Evolutionary conservation across 2,888 invertebrate genomes (phyloP), one percentile per base, ranked within the genome.

Genomic region (Osedax frankpressi): DNA sequence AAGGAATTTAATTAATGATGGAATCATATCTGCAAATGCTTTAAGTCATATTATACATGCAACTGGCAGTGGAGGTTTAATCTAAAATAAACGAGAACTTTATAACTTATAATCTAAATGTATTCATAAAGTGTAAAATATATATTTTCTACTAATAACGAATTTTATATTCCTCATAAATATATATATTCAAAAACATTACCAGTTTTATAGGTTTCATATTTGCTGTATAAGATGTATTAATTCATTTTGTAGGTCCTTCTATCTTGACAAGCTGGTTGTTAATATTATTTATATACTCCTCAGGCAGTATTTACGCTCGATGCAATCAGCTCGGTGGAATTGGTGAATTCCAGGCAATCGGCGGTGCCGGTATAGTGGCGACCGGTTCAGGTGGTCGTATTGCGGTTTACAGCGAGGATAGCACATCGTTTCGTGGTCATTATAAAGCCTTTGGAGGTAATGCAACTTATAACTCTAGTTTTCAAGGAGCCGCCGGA

Each of bases 41-140:
- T 77, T 11, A 11, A 19, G 19, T 44, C 6, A 44, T 44, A 19
- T 11, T 19, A 44, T 11, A 44, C 19, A 11, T 44, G 6, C 19
- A 44, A 44, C 44, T n/a, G 80, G 80, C 0, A 80, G 80, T 74
- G 80, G 80, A 11, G 80, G 80, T 3, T 80, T 79, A 74, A 77
- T 80, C 11, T 76, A 76, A 75, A 76, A 80, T 1, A 75, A 77
- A 44, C 44, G 6, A 44, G 44, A 44, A 44, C 6, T 11, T 11
- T 44, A 19, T 6, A 44, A 44, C 19, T 11, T 44, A 44, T 44
- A 44, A 44, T 44, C n/a, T n/a, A n/a, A n/a, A n/a, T n/a, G n/a
- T n/a, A n/a, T n/a, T n/a, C n/a, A n/a, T n/a, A n/a, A n/a, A n/a
- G n/a, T n/a, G n/a, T n/a, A n/a, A n/a, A n/a, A n/a, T n/a, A n/a